Evolutionary conservation across 1,140 invertebrate species (phyloP).

Genomic region (Halyomorpha halys): DNA sequence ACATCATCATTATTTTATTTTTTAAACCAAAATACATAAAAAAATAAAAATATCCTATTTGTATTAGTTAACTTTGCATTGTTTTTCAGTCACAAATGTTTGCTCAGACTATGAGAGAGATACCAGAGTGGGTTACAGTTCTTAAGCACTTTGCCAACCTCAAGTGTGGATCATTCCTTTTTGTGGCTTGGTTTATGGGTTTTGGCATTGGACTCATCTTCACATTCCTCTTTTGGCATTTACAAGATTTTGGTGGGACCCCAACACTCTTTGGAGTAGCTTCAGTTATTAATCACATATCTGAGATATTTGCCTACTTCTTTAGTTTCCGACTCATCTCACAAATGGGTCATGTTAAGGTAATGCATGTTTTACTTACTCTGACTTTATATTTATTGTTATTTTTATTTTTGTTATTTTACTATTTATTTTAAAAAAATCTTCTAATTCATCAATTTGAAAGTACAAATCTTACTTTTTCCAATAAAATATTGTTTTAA

Average conservation of each 20-base stretch:
- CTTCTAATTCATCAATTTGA: no score
- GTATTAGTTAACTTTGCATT: neutral
- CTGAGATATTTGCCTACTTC: slow-evolving; percentile 97
- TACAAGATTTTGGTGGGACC: slow-evolving; percentile 90
- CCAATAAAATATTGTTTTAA: no score
- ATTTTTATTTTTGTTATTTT: no score
- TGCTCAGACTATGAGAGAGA: slow-evolving; percentile 79
- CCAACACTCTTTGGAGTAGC: slow-evolving; percentile 96
- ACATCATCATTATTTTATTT: no score
- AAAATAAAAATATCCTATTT: no score
- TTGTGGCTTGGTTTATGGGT: slow-evolving; percentile 98
- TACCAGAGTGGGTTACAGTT: slow-evolving; percentile 87
- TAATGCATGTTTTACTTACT: slow-evolving; percentile 33
- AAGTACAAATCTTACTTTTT: no score
- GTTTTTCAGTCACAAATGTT: slow-evolving; percentile 73
- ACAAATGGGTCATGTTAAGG: slow-evolving; percentile 88
- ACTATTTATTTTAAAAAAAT: no score
- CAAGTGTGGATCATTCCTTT: slow-evolving; percentile 86
- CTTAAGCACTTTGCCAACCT: slow-evolving; percentile 81
- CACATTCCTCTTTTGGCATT: slow-evolving; percentile 98
- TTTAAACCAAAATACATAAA: no score
- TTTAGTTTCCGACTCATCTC: slow-evolving; percentile 91
- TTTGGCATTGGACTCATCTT: slow-evolving; percentile 99
- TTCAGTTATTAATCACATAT: slow-evolving; percentile 97
- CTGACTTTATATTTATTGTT: no score